Evolutionary conservation across 2,888 invertebrate species (phyloP).

Genomic region (Lathronympha strigana): DNA sequence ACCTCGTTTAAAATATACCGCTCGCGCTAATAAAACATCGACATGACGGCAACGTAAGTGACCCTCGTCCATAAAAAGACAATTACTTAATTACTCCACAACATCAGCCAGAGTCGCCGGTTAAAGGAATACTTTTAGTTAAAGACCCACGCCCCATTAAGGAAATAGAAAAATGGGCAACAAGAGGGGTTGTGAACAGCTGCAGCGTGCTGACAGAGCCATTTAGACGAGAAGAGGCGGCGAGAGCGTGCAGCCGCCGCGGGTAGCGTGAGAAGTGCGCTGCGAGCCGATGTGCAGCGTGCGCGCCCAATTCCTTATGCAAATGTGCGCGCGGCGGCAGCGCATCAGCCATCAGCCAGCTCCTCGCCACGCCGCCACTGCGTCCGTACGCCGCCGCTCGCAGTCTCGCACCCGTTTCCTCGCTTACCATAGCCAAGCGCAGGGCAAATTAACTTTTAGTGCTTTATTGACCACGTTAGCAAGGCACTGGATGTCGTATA

Average conservation of each 20-base stretch:
- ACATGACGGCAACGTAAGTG: constrained; percentile 20
- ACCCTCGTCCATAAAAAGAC: constrained; percentile 20
- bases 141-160: constrained; percentile 43
- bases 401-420: constrained; percentile 11
- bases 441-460: constrained; percentile 67
- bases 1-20: constrained; percentile 20
- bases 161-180: constrained; percentile 41
- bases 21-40: constrained; percentile 23
- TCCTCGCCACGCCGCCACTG: constrained; percentile 25
- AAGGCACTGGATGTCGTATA: constrained; percentile 60
- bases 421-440: constrained; percentile 52
- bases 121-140: constrained; percentile 41
- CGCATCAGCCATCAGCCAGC: constrained; percentile 35
- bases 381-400: constrained; percentile 22
- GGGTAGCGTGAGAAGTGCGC: constrained; percentile 78
- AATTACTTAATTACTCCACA: constrained; percentile 36
- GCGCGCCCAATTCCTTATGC: constrained; percentile 81
- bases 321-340: constrained; percentile 61
- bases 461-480: constrained; percentile 75
- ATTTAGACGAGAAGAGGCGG: constrained; percentile 60
- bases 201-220: constrained; percentile 49
- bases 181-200: constrained; percentile 41
- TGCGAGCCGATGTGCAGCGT: constrained; percentile 71
- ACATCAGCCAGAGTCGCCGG: constrained; percentile 2
- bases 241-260: constrained; percentile 55